These are phyloP conservation scores for Mustela nigripes DNA, from an alignment of 2,113 vertebrate species.

Conservation along the genomic window DNA sequence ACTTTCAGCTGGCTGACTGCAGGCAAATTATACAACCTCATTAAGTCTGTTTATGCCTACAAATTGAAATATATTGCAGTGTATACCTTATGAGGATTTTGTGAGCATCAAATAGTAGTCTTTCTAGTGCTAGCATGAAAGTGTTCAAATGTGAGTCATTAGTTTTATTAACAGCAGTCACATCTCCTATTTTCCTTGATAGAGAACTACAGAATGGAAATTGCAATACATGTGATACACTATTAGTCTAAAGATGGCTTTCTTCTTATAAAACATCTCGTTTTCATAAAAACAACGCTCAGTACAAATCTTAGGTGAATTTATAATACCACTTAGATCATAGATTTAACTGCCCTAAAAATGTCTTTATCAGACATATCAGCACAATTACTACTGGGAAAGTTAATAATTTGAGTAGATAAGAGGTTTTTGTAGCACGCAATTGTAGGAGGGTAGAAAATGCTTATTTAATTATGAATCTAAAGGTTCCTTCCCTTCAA, in stretches of 20 bases:
- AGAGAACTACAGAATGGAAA: background rate
- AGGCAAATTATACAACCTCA: background rate
- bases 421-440: background rate
- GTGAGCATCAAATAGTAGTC: background rate
- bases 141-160: background rate
- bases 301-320: background rate
- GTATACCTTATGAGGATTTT: background rate
- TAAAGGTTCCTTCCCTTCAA: background rate
- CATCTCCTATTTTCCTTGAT: background rate
- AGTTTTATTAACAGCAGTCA: background rate
- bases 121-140: background rate
- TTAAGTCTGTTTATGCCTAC: background rate
- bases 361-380: background rate
- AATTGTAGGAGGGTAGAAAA: background rate
- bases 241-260: background rate
- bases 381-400: background rate
- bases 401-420: background rate
- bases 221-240: background rate
- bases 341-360: background rate
- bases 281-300: slow-evolving; percentile 21
- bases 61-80: background rate
- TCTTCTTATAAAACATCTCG: background rate
- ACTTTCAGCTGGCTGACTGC: background rate
- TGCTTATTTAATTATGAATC: background rate
- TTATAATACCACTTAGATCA: background rate